phyloP scores from a whole-genome alignment of 2,797 vertebrate genomes.

The Gallinago solitaria region DNA sequence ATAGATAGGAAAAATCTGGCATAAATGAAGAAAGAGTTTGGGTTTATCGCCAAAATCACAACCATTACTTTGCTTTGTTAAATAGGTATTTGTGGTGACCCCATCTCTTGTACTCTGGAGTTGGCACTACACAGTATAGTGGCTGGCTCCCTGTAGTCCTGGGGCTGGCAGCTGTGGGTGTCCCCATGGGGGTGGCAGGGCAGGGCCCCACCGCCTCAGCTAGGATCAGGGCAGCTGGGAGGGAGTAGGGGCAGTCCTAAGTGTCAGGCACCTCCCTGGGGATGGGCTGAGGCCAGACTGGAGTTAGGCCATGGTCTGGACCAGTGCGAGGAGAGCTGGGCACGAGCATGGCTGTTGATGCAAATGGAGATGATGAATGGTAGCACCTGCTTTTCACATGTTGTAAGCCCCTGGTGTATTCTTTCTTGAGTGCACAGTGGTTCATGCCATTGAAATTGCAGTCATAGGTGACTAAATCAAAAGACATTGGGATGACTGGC shows the following conservation, averaged over 20 bases:
- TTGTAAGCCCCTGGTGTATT: neutral
- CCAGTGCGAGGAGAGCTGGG: neutral
- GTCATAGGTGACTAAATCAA: accelerated
- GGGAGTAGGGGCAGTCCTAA: neutral
- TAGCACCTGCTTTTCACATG: neutral
- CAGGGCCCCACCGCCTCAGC: neutral
- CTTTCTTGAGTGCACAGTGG: accelerated
- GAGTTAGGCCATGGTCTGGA: neutral
- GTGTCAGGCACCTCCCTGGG: neutral
- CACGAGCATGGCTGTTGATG: neutral
- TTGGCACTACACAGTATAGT: accelerated
- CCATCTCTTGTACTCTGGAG: neutral
- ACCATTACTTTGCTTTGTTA: neutral
- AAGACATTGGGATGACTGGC: neutral
- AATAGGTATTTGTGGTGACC: neutral
- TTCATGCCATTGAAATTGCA: neutral
- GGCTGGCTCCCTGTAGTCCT: neutral
- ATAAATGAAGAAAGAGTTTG: neutral
- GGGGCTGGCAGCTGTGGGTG: neutral
- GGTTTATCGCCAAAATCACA: neutral
- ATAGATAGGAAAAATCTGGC: neutral
- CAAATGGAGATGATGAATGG: neutral
- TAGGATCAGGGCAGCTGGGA: neutral
- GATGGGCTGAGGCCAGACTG: neutral
- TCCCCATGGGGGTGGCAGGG: neutral